Conservation (phyloP, 2,113 vertebrate genomes). For the Okapia johnstoni region DNA sequence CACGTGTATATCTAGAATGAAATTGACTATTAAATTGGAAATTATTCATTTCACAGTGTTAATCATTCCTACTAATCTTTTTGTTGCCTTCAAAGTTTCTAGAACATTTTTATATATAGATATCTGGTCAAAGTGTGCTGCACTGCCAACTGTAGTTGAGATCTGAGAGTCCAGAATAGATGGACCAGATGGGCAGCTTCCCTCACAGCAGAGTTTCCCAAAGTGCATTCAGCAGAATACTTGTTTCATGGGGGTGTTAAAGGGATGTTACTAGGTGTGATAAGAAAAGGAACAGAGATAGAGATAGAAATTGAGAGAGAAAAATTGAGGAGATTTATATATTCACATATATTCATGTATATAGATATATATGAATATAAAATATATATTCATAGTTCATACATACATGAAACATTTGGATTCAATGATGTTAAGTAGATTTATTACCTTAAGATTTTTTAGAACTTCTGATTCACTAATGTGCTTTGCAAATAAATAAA, state of each 20-base stretch:
- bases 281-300: constrained; percentile 31
- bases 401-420: background rate
- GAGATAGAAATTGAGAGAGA: background rate
- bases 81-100: constrained; percentile 65
- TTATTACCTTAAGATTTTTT: constrained; percentile 15
- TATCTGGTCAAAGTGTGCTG: constrained; percentile 75
- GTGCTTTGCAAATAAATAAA: background rate
- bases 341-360: background rate
- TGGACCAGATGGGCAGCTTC: constrained; percentile 74
- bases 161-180: constrained; percentile 75
- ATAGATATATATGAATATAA: background rate
- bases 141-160: constrained; percentile 73
- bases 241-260: constrained; percentile 67
- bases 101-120: constrained; percentile 72
- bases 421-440: constrained; percentile 6
- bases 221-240: constrained; percentile 65
- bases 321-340: background rate
- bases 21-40: constrained; percentile 26
- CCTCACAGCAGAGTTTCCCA: constrained; percentile 73
- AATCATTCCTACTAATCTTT: constrained; percentile 61
- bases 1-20: background rate
- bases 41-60: constrained; percentile 49
- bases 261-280: constrained; percentile 70
- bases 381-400: background rate
- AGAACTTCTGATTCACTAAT: background rate